Base-by-base conservation (phyloP, 2,888 invertebrate genomes). In the Sylvicola cinctus region DNA sequence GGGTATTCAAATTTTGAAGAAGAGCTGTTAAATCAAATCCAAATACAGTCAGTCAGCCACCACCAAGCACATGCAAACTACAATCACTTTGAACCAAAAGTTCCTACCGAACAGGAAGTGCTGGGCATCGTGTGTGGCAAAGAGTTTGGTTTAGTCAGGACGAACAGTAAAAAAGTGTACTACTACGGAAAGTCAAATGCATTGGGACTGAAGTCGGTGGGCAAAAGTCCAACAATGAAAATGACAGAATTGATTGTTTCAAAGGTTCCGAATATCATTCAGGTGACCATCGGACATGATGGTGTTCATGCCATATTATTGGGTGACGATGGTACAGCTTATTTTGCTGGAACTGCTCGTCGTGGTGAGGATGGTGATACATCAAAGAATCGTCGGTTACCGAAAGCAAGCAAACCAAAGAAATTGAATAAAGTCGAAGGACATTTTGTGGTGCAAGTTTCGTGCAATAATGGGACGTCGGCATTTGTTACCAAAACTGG, bases 291-390 rank as follows among this genome's bases (percentile, higher is more conserved):
- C 3, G 93, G 95, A 0, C 91, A 93, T 49, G 95, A 96, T 51
- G 90, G 91, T 2, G 70, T 83, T 33, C 90, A 96, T 54, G 87
- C 84, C 0, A 63, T 95, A 34, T 56, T 96, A 20, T 68, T 95
- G n/a, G 71, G 88, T 27, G 88, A 93, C 47, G 88, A 88, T 51
- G 96, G 96, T 2, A 73, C 79, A 2, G 87, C 87, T 0, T 74
- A 83, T 51, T 87, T 87, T 58, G 64, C 69, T 31, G 71, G 62
- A 57, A 78, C 84, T 6, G 83, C 93, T 0, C 69, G 83, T 1
- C 66, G 91, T 3, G 93, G 95, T 16, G 93, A 93, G 59, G 93
- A 93, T 54, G 91, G 90, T 0, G 93, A 93, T 49, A 72, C 71
- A 40, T 76, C 61, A 32, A 75, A 74, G 51, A 71, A 74, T 36